phyloP scores from a whole-genome alignment of 35 echinoderm and acorn worm genomes.

The Stichopus chloronotus region DNA sequence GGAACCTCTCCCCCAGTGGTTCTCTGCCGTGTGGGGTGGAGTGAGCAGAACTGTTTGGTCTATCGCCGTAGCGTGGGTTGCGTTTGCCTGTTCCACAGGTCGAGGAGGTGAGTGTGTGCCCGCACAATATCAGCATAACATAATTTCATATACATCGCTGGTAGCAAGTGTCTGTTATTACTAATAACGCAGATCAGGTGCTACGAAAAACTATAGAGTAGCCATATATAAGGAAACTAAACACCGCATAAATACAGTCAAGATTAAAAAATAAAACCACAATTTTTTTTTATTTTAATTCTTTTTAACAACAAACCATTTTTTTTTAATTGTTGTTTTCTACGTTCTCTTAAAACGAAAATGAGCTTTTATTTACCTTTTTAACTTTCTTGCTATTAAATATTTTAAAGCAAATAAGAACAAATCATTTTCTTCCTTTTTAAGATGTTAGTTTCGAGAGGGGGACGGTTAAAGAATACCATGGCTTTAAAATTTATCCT shows the following conservation, averaged over 20 bases:
- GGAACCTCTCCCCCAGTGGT: background rate
- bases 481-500: no score
- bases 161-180: conserved; percentile 6
- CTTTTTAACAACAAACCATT: no score
- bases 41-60: background rate
- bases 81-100: conserved; percentile 15
- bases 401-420: no score
- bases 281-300: no score
- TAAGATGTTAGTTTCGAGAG: no score
- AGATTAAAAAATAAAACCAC: no score
- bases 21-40: background rate
- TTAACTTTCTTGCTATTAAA: no score
- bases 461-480: no score
- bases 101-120: background rate
- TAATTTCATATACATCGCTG: background rate
- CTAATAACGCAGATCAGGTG: background rate
- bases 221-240: background rate
- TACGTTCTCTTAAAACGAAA: no score
- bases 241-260: background rate
- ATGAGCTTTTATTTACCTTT: no score
- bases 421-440: no score
- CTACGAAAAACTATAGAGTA: background rate
- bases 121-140: background rate
- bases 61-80: background rate
- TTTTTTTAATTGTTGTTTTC: no score